These are phyloP conservation scores for Megaptera novaeangliae DNA, from an alignment of 2,113 vertebrate genomes.

Conservation along the genomic window DNA sequence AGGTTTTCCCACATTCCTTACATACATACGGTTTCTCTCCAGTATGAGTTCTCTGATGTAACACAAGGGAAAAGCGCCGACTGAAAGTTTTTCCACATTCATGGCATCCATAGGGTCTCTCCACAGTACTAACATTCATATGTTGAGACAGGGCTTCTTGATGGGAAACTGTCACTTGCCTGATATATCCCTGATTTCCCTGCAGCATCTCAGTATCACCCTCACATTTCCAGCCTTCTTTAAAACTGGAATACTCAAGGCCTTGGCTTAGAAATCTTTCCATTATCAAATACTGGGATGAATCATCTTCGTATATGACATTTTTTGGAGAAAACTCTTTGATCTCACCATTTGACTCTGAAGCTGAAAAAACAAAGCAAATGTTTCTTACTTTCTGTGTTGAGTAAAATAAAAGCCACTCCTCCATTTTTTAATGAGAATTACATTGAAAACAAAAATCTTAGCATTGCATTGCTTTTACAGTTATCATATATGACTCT, in stretches of 20 bases:
- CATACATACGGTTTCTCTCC: slow-evolving; percentile 62
- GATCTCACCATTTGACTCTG: slow-evolving; percentile 13
- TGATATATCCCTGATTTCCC: not conserved
- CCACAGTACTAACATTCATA: not conserved
- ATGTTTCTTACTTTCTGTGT: not conserved
- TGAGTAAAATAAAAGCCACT: slow-evolving; percentile 1
- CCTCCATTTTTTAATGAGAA: not conserved
- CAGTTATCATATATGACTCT: not conserved
- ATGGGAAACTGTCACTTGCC: not conserved
- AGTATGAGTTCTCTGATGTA: slow-evolving; percentile 65
- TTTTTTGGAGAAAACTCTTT: not conserved
- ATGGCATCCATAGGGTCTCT: slow-evolving; percentile 46
- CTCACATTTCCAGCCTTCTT: slow-evolving; percentile 1
- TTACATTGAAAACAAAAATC: not conserved
- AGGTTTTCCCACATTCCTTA: slow-evolving; percentile 57
- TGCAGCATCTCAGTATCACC: not conserved
- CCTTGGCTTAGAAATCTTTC: not conserved
- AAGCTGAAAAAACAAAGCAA: slow-evolving; percentile 14
- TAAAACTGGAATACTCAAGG: not conserved
- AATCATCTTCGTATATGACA: not conserved
- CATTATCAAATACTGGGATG: slow-evolving; percentile 27
- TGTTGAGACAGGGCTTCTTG: not conserved
- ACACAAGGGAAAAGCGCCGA: slow-evolving; percentile 60
- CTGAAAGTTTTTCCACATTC: slow-evolving; percentile 61
- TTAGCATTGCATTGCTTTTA: not conserved